Evolutionary conservation across 2,888 invertebrate species (phyloP).

Genomic region (Scaptomyza caliginosa): DNA sequence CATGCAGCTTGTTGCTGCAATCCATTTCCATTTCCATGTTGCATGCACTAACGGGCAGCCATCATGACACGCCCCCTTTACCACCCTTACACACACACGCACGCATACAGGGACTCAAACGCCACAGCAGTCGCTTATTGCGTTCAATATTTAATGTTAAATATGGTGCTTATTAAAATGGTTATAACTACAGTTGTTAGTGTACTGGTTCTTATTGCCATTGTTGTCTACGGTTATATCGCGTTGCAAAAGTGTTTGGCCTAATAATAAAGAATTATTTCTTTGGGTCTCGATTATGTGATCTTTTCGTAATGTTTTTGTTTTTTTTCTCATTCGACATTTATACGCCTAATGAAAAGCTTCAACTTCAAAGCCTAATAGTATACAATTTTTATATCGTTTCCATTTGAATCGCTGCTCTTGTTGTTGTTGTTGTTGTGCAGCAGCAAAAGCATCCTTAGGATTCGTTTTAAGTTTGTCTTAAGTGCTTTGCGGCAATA

Average conservation of each 20-base stretch:
- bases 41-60: constrained; percentile 58
- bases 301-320: neutral
- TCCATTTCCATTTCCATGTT: constrained; percentile 62
- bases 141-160: constrained; percentile 45
- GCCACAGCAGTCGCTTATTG: constrained; percentile 20
- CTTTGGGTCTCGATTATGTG: too few relatives aligned
- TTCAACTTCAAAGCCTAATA: constrained; percentile 42
- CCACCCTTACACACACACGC: neutral
- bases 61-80: constrained; percentile 16
- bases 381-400: constrained; percentile 13
- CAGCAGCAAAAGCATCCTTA: constrained; percentile 20
- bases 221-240: neutral
- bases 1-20: constrained; percentile 69
- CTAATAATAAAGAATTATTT: neutral
- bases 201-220: neutral
- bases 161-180: constrained; percentile 27
- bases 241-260: neutral
- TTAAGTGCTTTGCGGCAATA: constrained; percentile 35
- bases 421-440: neutral
- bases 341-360: constrained; percentile 44
- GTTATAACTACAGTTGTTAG: constrained; percentile 8
- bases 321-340: neutral
- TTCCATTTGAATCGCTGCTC: neutral
- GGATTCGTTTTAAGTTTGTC: constrained; percentile 19
- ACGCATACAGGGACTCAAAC: too few relatives aligned